Evolutionary conservation across 2,797 vertebrate genomes (phyloP).

Genomic region (Esox masquinongy): DNA sequence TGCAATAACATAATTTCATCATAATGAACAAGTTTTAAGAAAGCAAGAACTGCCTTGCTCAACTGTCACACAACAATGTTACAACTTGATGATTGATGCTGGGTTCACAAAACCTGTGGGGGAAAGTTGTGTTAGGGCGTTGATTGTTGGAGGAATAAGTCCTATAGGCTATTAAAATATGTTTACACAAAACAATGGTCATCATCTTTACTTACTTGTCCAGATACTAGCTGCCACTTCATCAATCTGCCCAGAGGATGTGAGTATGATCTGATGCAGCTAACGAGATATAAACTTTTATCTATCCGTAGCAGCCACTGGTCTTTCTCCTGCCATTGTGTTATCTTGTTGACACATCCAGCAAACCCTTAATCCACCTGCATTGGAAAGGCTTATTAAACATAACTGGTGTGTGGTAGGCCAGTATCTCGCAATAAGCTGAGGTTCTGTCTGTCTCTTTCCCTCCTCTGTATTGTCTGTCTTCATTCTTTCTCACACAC

Average conservation of each 20-base stretch:
- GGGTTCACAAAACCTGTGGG: too few species aligned
- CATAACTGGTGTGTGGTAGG: slow-evolving; percentile 22
- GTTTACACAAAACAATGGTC: not conserved
- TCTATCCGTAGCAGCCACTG: slow-evolving; percentile 24
- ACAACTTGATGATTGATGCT: too few species aligned
- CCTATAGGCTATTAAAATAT: not conserved
- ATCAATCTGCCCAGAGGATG: slow-evolving; percentile 9
- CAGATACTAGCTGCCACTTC: not conserved
- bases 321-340: slow-evolving; percentile 26
- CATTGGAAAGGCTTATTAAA: slow-evolving; percentile 32
- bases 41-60: too few species aligned
- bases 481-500: not conserved
- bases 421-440: not conserved
- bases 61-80: too few species aligned
- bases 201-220: not conserved
- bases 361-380: slow-evolving; percentile 34
- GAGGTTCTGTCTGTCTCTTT: not conserved
- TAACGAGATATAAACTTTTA: slow-evolving; percentile 30
- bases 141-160: too few species aligned
- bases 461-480: not conserved
- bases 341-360: slow-evolving; percentile 45
- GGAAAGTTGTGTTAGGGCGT: too few species aligned
- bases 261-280: slow-evolving; percentile 15
- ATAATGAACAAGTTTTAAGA: too few species aligned
- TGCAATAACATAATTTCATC: too few species aligned